These are phyloP conservation scores for Liparis tanakae DNA, from an alignment of 2,797 vertebrate genomes.

Conservation along the genomic window DNA sequence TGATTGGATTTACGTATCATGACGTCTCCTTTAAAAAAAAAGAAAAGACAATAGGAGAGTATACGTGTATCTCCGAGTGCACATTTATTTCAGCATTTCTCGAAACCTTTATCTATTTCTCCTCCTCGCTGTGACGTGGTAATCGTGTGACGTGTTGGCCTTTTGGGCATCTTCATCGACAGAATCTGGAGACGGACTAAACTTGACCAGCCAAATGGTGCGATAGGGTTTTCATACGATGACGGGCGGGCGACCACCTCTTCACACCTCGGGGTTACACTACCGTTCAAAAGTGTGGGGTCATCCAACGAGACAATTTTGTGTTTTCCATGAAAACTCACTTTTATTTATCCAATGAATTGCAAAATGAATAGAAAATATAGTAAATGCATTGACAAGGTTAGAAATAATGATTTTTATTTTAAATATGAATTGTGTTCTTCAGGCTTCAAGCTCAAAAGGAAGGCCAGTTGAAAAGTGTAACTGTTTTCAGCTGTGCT, in stretches of 20 bases:
- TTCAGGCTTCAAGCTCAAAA: too few relatives aligned
- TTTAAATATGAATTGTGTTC: too few relatives aligned
- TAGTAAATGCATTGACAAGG: too few relatives aligned
- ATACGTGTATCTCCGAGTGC: slow-evolving; percentile 7
- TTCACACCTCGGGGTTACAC: too few relatives aligned
- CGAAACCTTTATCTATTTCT: slow-evolving; percentile 42
- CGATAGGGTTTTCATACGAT: slow-evolving; percentile 78
- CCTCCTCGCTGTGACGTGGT: slow-evolving; percentile 57
- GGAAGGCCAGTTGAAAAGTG: too few relatives aligned
- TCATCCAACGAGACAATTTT: too few relatives aligned
- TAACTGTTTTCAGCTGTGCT: too few relatives aligned
- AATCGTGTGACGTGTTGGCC: slow-evolving; percentile 35
- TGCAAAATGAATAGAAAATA: too few relatives aligned
- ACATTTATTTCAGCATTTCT: slow-evolving; percentile 31
- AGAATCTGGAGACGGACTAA: slow-evolving; percentile 69
- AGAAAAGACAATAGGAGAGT: background rate
- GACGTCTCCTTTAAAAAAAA: slow-evolving; percentile 12
- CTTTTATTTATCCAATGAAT: too few relatives aligned
- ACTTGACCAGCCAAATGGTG: slow-evolving; percentile 78
- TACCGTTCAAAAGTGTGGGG: too few relatives aligned
- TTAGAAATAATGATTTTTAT: too few relatives aligned
- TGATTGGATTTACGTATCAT: background rate
- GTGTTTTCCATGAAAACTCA: too few relatives aligned
- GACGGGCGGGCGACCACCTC: slow-evolving; percentile 61
- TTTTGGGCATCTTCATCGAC: slow-evolving; percentile 33